Evolutionary conservation across 2,113 vertebrate genomes (phyloP), one percentile per base, ranked within the genome.

Genomic region (Thunnus maccoyii): DNA sequence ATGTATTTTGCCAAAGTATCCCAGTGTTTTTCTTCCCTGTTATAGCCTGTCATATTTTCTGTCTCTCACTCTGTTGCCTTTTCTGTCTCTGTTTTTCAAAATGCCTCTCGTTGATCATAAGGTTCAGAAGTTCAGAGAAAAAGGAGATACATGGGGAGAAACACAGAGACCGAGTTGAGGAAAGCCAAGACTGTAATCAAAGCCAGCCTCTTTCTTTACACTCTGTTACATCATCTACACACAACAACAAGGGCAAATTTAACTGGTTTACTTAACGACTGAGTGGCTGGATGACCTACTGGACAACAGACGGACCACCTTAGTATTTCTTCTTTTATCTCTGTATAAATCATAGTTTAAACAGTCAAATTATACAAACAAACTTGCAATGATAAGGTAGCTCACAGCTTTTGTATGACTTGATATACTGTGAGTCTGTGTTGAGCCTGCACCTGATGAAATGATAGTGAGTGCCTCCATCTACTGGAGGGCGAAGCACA

Each of bases 71-170:
- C 2, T 51, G 48, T 75, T 66, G 52, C 52, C 52, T 69, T 70
- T 64, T 50, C 58, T 65, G 55, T n/a, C 57, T 47, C 48, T 61
- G 11, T 27, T 10, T 20, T 55, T 58, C 61, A 27, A 54, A 13
- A 62, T 36, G n/a, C 50, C 60, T 58, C 41, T 64, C n/a, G 22
- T 52, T 17, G 60, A 71, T 81, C 64, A 14, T 15, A 15, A 72
- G 78, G 88, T 89, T 89, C 80, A 91, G 63, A 16, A 88, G 80
- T 89, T 86, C 88, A 89, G 67, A 70, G 67, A 48, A 57, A 48
- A 57, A 73, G 22, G 18, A 58, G 77, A 72, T 54, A 60, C 41
- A 71, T 27, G 54, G 50, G 48, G 27, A 78, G 71, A 46, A 67
- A 27, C 18, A 47, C 48, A 46, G 78, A 76, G 72, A 82, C 7